Base-by-base conservation (phyloP, 1,140 invertebrate genomes). In the Metopolophium dirhodum region DNA sequence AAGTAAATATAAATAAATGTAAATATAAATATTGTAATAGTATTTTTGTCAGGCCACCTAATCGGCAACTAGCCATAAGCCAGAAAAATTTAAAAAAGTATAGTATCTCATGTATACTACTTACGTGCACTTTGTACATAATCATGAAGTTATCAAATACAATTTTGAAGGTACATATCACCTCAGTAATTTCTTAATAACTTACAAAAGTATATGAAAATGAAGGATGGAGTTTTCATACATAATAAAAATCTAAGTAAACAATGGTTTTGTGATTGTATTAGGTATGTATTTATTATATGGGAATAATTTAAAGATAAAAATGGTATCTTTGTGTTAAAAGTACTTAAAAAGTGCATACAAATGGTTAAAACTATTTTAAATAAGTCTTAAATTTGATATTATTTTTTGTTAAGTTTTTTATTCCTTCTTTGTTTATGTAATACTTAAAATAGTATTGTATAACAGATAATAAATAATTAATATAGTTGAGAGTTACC, bases 391-490 rank as follows among this genome's bases (percentile, higher is more conserved):
- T 41, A 86, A 23, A 26, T 45, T 86, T 6, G 37, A 86, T 86
- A 26, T 37, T 26, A 47, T 47, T 86, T 26, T 85, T 45, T 47
- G 37, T 26, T 88, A 54, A 37, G n/a, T n/a, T 23, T 54, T 51
- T 61, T 1, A 88, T 26, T 20, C 20, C 18, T 88, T 51, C 41
- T 26, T 89, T 54, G 87, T 54, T 89, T 7, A 54, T 54, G 22
- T 37, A 89, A 89, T 89, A 89, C 87, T 89, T 54, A 54, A 23
- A 26, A 89, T n/a, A 26, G 9, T 54, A 35, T 89, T 23, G n/a
- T 89, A 54, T 54, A 51, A 88, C 35, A 88, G 86, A 54, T 89
- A 89, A 89, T 54, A 37, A 22, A 37, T 89, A n/a, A 37, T 35
- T 37, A 51, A 89, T 89, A 89, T 89, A 54, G n/a, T 89, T 54